phyloP scores from a whole-genome alignment of 1,140 invertebrate genomes.

The Drosophila burlai region DNA sequence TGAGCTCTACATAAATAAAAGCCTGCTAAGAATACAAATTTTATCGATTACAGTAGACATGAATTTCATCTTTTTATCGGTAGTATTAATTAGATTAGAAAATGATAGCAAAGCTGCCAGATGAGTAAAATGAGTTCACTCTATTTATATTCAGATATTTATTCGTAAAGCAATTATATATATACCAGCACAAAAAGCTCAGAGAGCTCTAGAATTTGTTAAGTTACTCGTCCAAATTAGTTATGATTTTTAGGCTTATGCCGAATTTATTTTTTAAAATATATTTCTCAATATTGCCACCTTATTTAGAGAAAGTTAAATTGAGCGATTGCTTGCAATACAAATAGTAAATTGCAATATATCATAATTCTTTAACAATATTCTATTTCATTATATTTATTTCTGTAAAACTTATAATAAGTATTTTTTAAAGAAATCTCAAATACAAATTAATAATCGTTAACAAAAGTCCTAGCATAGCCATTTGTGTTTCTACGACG shows the following conservation, averaged over 20 bases:
- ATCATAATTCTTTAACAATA: neutral
- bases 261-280: neutral
- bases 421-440: neutral
- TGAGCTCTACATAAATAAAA: neutral
- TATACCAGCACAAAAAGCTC: neutral
- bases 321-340: neutral
- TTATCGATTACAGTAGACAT: neutral
- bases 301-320: neutral
- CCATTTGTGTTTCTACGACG: conserved; percentile 7
- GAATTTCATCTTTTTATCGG: neutral
- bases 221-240: too few species aligned
- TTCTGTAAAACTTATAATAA: neutral
- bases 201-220: neutral
- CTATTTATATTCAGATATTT: neutral
- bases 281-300: neutral
- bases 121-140: neutral
- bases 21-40: too few species aligned
- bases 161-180: neutral
- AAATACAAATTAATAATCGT: neutral
- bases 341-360: neutral
- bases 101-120: neutral
- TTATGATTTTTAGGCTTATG: neutral
- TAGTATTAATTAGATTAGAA: neutral
- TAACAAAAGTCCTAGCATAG: neutral
- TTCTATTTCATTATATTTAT: too few species aligned